Evolutionary conservation across 2,797 vertebrate genomes (phyloP), one percentile per base, ranked within the genome.

Genomic region (Malurus splendens): DNA sequence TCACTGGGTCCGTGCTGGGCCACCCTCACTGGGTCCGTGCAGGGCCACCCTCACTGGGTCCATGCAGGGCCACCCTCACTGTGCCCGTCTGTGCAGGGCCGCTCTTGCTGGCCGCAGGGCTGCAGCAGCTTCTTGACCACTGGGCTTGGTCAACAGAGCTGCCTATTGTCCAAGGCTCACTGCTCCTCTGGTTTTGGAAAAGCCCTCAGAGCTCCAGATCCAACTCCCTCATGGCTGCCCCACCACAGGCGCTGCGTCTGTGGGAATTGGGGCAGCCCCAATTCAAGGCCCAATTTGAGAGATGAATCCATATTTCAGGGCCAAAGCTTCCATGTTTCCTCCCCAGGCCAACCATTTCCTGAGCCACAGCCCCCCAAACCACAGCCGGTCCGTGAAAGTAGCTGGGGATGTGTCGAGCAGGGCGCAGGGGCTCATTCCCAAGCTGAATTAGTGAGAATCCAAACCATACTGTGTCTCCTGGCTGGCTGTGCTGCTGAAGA

Each of bases 61-160:
- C 0, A 0, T 2, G 11, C 44, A 42, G 6, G 23, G 32, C 20
- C 44, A 15, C 7, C 10, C 10, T 36, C 36, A 10, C 36, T 36
- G 36, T 36, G 36, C 36, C 36, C 11, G 36, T 36, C 36, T 0
- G 0, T 2, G 11, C 44, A 42, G 5, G 23, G 32, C 20, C 44
- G 15, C 7, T 18, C 25, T 7, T 1, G 0, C 33, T 0, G 5
- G 32, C n/a, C 82, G 25, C 71, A 19, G 3, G 0, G 4, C 1
- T 15, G 39, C 72, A 36, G 36, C 45, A 55, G 9, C 36, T 51
- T 44, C 72, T 28, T 33, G 27, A 0, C 2, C 30, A 7, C 47
- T 7, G 3, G 38, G 25, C 23, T 18, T 28, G 44, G 39, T 6
- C 32, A 4, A 3, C 1, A 9, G 62, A 50, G 18, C 16, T 64